A percentile compares a stretch with the other conserved stretches of the same genome.
phyloP scores from a whole-genome alignment of 2,797 vertebrate genomes.

The Chelon labrosus region DNA sequence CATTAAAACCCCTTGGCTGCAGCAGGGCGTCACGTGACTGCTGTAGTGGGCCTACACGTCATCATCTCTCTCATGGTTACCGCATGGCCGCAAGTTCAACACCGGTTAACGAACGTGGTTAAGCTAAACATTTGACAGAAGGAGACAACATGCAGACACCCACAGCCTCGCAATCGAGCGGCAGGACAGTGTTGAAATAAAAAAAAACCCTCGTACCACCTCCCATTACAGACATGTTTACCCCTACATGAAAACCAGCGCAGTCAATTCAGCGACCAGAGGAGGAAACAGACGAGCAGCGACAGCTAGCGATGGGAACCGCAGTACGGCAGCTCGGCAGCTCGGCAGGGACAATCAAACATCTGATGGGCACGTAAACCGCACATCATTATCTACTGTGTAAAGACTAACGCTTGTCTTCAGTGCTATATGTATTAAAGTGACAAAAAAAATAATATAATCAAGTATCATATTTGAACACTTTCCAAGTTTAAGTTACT shows the following conservation, averaged over 20 bases:
- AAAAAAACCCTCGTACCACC: constrained; percentile 90
- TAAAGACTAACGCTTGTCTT: neutral
- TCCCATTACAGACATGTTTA: constrained; percentile 83
- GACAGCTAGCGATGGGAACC: constrained; percentile 40
- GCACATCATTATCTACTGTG: too few species aligned
- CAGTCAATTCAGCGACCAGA: constrained; percentile 16
- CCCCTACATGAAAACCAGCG: constrained; percentile 56
- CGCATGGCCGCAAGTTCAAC: too few species aligned
- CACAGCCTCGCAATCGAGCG: too few species aligned
- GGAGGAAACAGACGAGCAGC: constrained; percentile 10
- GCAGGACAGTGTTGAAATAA: constrained; percentile 96
- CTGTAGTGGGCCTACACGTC: too few species aligned
- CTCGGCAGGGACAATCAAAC: constrained; percentile 68
- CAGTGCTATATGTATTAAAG: neutral
- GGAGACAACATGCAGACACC: too few species aligned
- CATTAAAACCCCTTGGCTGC: too few species aligned
- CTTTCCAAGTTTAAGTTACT: neutral
- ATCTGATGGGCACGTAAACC: neutral
- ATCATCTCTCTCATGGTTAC: too few species aligned
- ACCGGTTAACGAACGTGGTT: too few species aligned
- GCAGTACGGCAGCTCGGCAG: constrained; percentile 84
- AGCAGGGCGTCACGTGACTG: too few species aligned
- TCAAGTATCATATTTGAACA: accelerated
- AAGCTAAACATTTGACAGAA: too few species aligned
- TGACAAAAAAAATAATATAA: accelerated